Conservation (phyloP, 2,113 vertebrate genomes). For the Salvelinus namaycush region DNA sequence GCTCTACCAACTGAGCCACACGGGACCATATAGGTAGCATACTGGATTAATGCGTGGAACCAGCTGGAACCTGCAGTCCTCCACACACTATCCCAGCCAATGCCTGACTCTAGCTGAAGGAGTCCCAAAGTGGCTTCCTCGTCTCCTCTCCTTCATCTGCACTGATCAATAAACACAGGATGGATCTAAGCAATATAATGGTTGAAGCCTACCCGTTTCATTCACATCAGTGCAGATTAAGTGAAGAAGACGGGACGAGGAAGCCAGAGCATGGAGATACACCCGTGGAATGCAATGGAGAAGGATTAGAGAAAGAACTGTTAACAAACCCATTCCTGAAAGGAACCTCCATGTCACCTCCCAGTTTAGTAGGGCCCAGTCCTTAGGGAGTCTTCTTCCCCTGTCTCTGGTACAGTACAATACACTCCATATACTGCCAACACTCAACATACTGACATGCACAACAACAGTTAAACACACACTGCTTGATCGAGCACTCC, state of each 20-base stretch:
- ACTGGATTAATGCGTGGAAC: too few species aligned
- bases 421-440: neutral
- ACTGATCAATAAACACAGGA: too few species aligned
- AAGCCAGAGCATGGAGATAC: neutral
- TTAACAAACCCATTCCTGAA: neutral
- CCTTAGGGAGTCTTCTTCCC: neutral
- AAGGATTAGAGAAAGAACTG: neutral
- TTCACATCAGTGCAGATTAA: too few species aligned
- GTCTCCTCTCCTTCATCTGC: too few species aligned
- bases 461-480: constrained; percentile 10
- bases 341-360: neutral
- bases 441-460: neutral
- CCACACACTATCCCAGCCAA: too few species aligned
- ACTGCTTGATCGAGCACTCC: neutral
- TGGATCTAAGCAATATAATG: too few species aligned
- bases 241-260: neutral
- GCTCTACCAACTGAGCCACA: too few species aligned
- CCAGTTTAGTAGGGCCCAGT: neutral
- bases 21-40: too few species aligned
- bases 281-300: neutral
- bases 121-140: too few species aligned
- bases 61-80: too few species aligned
- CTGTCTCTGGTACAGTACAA: neutral
- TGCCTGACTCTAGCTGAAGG: too few species aligned
- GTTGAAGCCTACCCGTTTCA: too few species aligned